phyloP scores from a whole-genome alignment of 2,888 invertebrate genomes.

The Pammene aurita region DNA sequence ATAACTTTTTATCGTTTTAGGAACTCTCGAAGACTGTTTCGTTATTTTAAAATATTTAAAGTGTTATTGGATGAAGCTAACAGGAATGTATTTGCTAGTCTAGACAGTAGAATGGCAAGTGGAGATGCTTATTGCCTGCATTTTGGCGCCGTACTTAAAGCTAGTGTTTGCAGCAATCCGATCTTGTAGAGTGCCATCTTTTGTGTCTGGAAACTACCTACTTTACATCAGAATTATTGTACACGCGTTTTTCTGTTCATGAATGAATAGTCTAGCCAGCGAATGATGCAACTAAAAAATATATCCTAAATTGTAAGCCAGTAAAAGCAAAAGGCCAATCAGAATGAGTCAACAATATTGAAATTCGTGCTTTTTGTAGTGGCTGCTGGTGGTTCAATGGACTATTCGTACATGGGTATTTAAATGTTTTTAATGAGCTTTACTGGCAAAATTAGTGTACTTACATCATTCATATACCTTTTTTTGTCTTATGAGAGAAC shows the following conservation, averaged over 20 bases:
- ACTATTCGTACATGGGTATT: neutral
- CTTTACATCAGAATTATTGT: neutral
- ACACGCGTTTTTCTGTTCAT: neutral
- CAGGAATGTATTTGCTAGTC: slow-evolving; percentile 55
- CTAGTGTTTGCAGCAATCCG: slow-evolving; percentile 28
- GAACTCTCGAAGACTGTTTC: slow-evolving; percentile 58
- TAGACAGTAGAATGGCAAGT: slow-evolving; percentile 52
- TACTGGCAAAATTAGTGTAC: neutral
- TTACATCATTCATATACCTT: neutral
- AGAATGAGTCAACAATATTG: neutral
- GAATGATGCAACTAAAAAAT: too few relatives aligned
- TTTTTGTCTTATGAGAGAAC: neutral
- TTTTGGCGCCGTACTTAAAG: slow-evolving; percentile 50
- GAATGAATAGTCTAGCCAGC: neutral
- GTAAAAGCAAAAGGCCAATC: neutral
- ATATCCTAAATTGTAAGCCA: too few relatives aligned
- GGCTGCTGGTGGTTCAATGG: neutral
- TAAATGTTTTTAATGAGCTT: neutral
- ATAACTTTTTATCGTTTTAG: slow-evolving; percentile 40
- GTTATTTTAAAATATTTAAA: slow-evolving; percentile 62
- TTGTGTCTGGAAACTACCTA: slow-evolving; percentile 19
- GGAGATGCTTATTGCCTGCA: slow-evolving; percentile 51
- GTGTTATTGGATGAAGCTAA: slow-evolving; percentile 49
- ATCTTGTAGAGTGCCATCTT: slow-evolving; percentile 43
- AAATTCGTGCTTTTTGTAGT: neutral